Conservation (phyloP, 2,797 vertebrate species). For the Phalanger gymnotis region DNA sequence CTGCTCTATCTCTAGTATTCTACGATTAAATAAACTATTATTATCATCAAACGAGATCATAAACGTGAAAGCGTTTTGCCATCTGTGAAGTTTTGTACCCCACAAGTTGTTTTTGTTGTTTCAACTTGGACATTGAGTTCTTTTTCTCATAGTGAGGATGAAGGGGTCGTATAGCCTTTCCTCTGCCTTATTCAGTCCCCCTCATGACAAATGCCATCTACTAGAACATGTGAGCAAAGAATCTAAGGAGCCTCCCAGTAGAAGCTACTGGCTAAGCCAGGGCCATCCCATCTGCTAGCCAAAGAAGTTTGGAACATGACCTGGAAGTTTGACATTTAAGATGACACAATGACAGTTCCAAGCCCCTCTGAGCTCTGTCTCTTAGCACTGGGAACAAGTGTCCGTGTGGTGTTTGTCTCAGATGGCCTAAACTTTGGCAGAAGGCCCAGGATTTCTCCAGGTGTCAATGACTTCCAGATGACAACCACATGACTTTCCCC, state of each 20-base stretch:
- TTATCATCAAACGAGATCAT: background rate
- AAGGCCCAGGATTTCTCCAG: background rate
- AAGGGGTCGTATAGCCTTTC: background rate
- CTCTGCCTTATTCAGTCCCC: background rate
- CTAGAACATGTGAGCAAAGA: background rate
- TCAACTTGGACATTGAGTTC: background rate
- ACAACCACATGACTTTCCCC: background rate
- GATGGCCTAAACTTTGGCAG: background rate
- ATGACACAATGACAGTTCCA: slow-evolving; percentile 3
- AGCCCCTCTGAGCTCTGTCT: background rate
- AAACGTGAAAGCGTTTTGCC: background rate
- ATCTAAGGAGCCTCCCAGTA: background rate
- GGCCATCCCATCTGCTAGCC: background rate
- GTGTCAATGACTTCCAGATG: background rate
- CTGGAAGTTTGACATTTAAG: background rate
- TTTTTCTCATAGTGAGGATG: background rate
- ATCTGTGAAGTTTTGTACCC: background rate
- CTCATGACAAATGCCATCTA: background rate
- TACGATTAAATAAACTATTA: background rate
- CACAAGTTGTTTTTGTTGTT: background rate
- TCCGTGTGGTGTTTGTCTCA: background rate
- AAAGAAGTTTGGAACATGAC: background rate
- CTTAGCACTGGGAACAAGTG: background rate
- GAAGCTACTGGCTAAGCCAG: background rate
- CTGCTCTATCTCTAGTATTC: background rate